Base-by-base conservation (phyloP, 2,797 vertebrate species). In the Vultur gryphus region DNA sequence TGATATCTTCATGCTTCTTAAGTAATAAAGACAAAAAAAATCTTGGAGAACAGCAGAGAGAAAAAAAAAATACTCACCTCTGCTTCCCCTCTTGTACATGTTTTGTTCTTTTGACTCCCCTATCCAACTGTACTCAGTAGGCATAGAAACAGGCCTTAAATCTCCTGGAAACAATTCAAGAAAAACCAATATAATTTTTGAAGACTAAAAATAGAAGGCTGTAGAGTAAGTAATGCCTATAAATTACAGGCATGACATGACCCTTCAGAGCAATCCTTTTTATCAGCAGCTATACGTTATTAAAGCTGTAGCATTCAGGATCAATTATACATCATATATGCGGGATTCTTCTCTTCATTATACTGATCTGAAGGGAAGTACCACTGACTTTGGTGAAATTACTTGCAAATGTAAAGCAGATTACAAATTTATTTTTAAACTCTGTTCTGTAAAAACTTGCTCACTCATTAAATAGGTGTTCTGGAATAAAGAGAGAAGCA, bases 111-210 rank as follows among this genome's bases (percentile, higher is more conserved):
- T 99, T 94, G 98, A 96, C 95, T 99, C 98, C 89, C 98, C 98
- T 97, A 99, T 98, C 99, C 99, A 99, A 87, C 97, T 98, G 98
- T 98, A 98, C 97, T 99, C 98, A 37, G 98, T 98, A 80, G 98
- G 98, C 98, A 99, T 98, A 64, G 98, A 98, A 97, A 99, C 98
- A 29, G 99, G 99, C 96, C 99, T 99, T 97, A 99, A 98, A 97
- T 99, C 99, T 98, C 98, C 99, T 99, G 98, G 90, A 98, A 98
- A 94, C 39, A 97, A 59, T 92, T 70, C 55, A 96, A 93, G 70
- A 82, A 51, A 44, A 93, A 31, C 10, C 48, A 82, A 87, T 98
- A 70, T 70, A 7, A 78, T 48, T 87, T 89, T 55, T 84, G 52
- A 46, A 87, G 43, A 24, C 35, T 16, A 20, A 83, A 66, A 91